Conservation (phyloP, 2,888 invertebrate genomes). For the Phlogophora meticulosa region DNA sequence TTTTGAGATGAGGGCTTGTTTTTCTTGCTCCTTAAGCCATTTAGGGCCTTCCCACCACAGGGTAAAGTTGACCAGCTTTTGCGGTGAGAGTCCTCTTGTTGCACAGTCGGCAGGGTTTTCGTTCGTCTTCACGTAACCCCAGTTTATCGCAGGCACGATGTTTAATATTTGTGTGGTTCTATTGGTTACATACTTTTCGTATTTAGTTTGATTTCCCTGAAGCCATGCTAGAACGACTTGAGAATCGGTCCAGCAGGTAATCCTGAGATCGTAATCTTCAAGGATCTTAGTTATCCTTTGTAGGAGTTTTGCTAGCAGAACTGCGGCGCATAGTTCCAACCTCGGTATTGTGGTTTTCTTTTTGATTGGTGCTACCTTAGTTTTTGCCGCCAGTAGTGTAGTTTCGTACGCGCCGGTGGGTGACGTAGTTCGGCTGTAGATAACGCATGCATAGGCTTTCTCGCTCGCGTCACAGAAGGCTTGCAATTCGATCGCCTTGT, state of each 20-base stretch:
- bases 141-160: background rate
- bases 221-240: too few relatives aligned
- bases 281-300: too few relatives aligned
- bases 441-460: too few relatives aligned
- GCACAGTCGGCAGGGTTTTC: slow-evolving; percentile 10
- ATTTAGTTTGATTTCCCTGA: too few relatives aligned
- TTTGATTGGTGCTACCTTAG: background rate
- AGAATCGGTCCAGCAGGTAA: too few relatives aligned
- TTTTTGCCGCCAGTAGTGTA: too few relatives aligned
- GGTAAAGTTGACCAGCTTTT: background rate
- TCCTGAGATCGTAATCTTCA: too few relatives aligned
- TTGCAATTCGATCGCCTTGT: too few relatives aligned
- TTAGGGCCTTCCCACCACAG: slow-evolving; percentile 8
- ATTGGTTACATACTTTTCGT: background rate
- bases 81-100: background rate
- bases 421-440: slow-evolving; percentile 5
- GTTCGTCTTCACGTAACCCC: slow-evolving; percentile 7
- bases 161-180: background rate
- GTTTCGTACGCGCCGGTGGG: background rate
- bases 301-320: too few relatives aligned
- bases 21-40: slow-evolving; percentile 9
- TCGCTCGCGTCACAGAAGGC: slow-evolving; percentile 16
- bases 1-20: background rate
- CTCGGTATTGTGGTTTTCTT: too few relatives aligned
- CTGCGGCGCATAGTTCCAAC: too few relatives aligned